phyloP scores from a whole-genome alignment of 1,140 invertebrate species.

The Caligus rogercresseyi region DNA sequence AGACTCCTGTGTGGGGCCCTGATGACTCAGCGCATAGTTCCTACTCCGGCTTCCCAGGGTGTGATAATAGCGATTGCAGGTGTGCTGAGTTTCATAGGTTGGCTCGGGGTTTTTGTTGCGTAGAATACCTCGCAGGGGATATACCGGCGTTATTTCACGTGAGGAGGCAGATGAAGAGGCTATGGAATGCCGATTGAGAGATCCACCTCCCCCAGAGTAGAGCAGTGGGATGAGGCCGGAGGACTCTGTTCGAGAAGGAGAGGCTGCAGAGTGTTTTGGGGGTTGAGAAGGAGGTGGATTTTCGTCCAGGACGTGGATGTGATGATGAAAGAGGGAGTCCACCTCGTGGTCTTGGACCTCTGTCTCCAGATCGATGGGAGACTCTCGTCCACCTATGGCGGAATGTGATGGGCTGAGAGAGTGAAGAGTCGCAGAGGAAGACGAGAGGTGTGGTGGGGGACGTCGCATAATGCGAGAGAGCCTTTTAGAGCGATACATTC shows the following conservation, averaged over 20 bases:
- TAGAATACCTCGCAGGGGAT: not conserved
- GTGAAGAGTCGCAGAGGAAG: not conserved
- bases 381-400: not conserved
- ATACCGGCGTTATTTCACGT: not conserved
- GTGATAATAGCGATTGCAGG: not conserved
- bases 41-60: not conserved
- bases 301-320: too few species aligned
- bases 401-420: not conserved
- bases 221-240: not conserved
- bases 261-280: too few species aligned
- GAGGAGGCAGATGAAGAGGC: not conserved
- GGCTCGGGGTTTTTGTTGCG: not conserved
- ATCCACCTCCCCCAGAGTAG: not conserved
- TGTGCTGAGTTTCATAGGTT: not conserved
- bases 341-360: constrained; percentile 13
- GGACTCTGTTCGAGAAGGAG: not conserved
- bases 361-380: constrained; percentile 1
- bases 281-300: not conserved
- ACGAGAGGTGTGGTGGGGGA: not conserved
- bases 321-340: not conserved
- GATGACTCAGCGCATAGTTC: not conserved
- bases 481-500: constrained; percentile 9
- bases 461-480: not conserved
- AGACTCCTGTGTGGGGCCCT: not conserved
- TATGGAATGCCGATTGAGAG: not conserved